Conservation (phyloP, 2,888 invertebrate species). For the Octodonta nipae region DNA sequence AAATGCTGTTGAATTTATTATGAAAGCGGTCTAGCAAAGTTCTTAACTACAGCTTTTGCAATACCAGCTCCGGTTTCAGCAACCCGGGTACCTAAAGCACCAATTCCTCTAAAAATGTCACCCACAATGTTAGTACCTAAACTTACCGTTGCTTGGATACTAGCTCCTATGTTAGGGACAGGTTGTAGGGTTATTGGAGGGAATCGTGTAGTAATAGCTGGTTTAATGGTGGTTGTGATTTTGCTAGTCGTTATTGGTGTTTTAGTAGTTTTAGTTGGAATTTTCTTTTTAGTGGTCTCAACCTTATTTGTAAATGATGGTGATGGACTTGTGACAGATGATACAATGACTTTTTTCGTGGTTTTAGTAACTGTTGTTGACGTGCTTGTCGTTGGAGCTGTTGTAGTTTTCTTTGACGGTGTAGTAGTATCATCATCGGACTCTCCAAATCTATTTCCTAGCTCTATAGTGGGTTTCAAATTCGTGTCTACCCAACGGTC, state of each 20-base stretch:
- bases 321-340: slow-evolving; percentile 8
- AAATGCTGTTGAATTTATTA: too few species aligned
- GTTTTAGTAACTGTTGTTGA: slow-evolving; percentile 9
- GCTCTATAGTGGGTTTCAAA: slow-evolving; percentile 3
- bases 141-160: slow-evolving; percentile 27
- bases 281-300: slow-evolving; percentile 10
- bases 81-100: slow-evolving; percentile 23
- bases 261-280: too few species aligned
- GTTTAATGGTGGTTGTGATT: slow-evolving; percentile 1
- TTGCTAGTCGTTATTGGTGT: slow-evolving; percentile 8
- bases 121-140: slow-evolving; percentile 19
- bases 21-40: too few species aligned
- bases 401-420: slow-evolving; percentile 3
- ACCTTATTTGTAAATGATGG: slow-evolving; percentile 9
- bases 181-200: slow-evolving; percentile 1
- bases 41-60: slow-evolving; percentile 27
- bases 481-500: slow-evolving; percentile 3
- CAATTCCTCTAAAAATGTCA: slow-evolving; percentile 22
- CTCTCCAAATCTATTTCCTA: slow-evolving; percentile 10
- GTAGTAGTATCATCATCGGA: slow-evolving; percentile 1
- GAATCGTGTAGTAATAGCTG: background rate
- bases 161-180: slow-evolving; percentile 16
- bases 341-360: too few species aligned
- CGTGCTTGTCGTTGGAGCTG: slow-evolving; percentile 7
- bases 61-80: slow-evolving; percentile 30